A percentile compares a stretch with the other conserved stretches of the same genome.
Conservation (phyloP, 2,797 vertebrate species). For the Karalla daura region DNA sequence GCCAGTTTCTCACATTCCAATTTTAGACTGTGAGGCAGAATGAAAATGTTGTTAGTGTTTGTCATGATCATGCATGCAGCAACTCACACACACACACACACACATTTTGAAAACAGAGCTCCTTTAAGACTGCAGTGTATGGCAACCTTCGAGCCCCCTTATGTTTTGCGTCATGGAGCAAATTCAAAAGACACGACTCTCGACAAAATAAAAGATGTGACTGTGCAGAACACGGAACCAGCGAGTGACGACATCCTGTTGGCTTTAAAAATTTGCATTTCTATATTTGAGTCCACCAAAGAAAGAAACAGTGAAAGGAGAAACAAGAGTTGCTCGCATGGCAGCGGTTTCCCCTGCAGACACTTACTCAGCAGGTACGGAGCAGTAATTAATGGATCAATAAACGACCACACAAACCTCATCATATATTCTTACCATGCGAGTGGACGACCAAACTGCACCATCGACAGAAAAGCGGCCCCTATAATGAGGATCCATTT, state of each 20-base stretch:
- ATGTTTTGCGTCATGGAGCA: background rate
- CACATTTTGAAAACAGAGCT: background rate
- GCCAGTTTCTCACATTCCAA: slow-evolving; percentile 97
- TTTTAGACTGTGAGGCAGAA: slow-evolving; percentile 87
- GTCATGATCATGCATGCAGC: background rate
- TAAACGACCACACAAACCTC: slow-evolving; percentile 72
- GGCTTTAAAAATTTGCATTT: slow-evolving; percentile 54
- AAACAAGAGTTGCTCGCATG: slow-evolving; percentile 18
- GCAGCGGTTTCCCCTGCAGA: slow-evolving; percentile 53
- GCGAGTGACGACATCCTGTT: slow-evolving; percentile 42
- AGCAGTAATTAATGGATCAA: slow-evolving; percentile 79
- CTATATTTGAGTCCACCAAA: slow-evolving; percentile 36
- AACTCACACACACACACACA: background rate
- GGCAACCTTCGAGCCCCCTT: too few species aligned
- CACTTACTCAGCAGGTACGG: slow-evolving; percentile 76
- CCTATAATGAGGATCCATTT: slow-evolving; percentile 69
- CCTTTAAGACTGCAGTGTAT: background rate
- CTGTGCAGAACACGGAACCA: slow-evolving; percentile 18
- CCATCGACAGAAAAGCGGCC: slow-evolving; percentile 67
- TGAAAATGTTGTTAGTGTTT: slow-evolving; percentile 24
- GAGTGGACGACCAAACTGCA: slow-evolving; percentile 71
- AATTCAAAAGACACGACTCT: background rate
- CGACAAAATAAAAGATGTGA: slow-evolving; percentile 7
- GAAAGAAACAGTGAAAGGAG: background rate
- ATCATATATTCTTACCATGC: slow-evolving; percentile 71